These are phyloP conservation scores for Microtus oregoni DNA, from an alignment of 2,113 vertebrate genomes.

Conservation along the genomic window DNA sequence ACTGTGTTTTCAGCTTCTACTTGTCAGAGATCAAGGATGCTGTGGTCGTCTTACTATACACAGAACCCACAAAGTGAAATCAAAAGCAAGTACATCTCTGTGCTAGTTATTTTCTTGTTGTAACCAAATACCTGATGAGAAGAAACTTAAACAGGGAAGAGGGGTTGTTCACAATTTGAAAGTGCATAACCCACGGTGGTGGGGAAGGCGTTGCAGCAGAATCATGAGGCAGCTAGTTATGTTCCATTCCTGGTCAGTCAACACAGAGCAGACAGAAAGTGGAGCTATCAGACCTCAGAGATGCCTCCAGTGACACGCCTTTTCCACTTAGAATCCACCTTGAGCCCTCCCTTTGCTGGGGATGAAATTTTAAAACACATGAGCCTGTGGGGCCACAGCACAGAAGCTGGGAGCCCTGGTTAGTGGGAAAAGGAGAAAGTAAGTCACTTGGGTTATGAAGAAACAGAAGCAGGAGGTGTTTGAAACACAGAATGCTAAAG, in stretches of 20 bases:
- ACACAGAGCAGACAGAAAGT: neutral
- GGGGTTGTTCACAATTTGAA: neutral
- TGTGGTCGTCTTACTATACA: neutral
- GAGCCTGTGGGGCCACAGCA: neutral
- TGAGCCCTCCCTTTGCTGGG: neutral
- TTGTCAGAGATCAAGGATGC: neutral
- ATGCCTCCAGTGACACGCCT: neutral
- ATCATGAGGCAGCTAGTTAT: no score
- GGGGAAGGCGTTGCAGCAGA: no score
- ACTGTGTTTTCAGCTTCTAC: neutral
- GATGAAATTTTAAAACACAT: neutral
- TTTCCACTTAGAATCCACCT: neutral
- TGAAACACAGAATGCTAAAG: neutral
- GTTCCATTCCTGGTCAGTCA: neutral
- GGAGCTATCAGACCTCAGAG: neutral
- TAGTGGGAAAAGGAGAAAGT: neutral
- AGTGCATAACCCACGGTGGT: no score
- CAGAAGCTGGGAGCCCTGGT: neutral
- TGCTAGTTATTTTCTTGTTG: neutral
- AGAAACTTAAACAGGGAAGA: neutral
- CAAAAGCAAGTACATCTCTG: neutral
- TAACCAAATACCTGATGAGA: neutral
- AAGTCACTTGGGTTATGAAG: neutral
- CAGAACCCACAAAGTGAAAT: neutral
- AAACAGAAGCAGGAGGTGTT: neutral